These are phyloP conservation scores for Sanderia malayensis DNA, from an alignment of 30 jellyfish, hydroid and myxozoan species.

Conservation along the genomic window DNA sequence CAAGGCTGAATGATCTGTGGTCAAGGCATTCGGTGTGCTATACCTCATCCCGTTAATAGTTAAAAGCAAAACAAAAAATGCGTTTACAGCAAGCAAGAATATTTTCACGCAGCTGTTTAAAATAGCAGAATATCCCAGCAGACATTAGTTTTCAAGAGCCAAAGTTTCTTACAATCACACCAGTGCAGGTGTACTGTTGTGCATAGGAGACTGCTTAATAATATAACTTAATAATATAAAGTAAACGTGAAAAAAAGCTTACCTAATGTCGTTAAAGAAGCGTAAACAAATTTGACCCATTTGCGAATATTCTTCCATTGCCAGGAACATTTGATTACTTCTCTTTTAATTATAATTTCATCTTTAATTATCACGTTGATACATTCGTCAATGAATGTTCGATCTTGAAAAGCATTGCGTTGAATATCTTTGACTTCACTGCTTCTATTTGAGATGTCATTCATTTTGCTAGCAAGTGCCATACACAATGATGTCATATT, in stretches of 20 bases:
- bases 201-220: too few species aligned
- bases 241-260: background rate
- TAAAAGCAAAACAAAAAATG: too few species aligned
- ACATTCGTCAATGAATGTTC: slow-evolving; percentile 11
- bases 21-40: too few species aligned
- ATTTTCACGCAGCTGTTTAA: too few species aligned
- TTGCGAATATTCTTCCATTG: slow-evolving; percentile 34
- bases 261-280: slow-evolving; percentile 52
- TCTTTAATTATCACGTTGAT: slow-evolving; percentile 2
- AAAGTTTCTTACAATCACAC: too few species aligned
- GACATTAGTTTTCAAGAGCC: too few species aligned
- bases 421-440: background rate
- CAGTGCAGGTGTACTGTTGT: too few species aligned
- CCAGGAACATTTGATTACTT: slow-evolving; percentile 29
- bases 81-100: too few species aligned
- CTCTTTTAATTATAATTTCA: background rate
- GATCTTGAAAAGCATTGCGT: background rate
- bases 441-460: slow-evolving; percentile 11
- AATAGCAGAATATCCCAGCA: too few species aligned
- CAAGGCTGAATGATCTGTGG: too few species aligned
- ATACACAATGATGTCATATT: slow-evolving; percentile 31
- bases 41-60: too few species aligned
- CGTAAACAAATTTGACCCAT: slow-evolving; percentile 54
- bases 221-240: too few species aligned
- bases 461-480: background rate